Evolutionary conservation across 37 sponge, comb jelly and placozoan genomes (phyloP).

Genomic region (Cliona cf. orientalis): DNA sequence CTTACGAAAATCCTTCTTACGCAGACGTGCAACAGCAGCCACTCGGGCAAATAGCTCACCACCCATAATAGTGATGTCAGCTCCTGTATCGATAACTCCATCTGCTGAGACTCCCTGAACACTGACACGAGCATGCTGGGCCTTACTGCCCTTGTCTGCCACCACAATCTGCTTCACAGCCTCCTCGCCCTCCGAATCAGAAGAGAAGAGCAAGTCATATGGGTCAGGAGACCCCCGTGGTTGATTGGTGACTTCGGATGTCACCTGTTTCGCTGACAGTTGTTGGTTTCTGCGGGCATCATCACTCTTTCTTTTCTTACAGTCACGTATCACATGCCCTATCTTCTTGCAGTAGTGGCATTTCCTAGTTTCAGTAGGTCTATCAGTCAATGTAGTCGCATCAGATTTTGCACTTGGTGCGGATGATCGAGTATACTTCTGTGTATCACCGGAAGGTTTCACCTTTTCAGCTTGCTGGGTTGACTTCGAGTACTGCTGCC

Average conservation of each 20-base stretch:
- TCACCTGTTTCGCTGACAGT: background rate
- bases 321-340: conserved; percentile 21
- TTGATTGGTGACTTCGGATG: background rate
- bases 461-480: too few species aligned
- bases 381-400: background rate
- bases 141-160: conserved; percentile 32
- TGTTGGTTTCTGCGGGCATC: conserved; percentile 1
- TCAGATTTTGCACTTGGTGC: background rate
- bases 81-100: too few species aligned
- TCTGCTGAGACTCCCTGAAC: conserved; percentile 37
- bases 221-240: background rate
- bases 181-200: conserved; percentile 7
- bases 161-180: conserved; percentile 9
- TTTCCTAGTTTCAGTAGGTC: background rate
- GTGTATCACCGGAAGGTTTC: too few species aligned
- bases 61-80: too few species aligned
- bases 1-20: too few species aligned
- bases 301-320: background rate
- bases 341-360: too few species aligned
- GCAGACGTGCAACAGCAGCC: too few species aligned
- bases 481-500: background rate
- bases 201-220: background rate
- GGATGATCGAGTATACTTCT: conserved; percentile 6
- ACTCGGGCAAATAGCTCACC: too few species aligned
- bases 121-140: conserved; percentile 15